Evolutionary conservation across 2,113 vertebrate species (phyloP).

Genomic region (Percina caprodes): DNA sequence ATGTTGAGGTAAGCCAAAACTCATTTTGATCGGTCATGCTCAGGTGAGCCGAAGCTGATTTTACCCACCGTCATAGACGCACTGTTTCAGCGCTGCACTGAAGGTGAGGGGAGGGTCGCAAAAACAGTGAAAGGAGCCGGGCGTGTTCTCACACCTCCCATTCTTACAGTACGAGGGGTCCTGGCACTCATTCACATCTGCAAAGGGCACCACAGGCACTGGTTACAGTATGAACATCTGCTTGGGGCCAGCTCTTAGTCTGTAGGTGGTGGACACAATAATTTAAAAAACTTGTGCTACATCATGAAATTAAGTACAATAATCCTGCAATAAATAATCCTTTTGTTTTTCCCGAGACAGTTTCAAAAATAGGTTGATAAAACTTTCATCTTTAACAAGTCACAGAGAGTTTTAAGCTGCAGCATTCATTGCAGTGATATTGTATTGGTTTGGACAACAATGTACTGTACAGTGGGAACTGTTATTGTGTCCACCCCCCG

Average conservation of each 20-base stretch:
- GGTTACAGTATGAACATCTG: conserved; percentile 80
- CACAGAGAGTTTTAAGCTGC: neutral
- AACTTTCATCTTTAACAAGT: neutral
- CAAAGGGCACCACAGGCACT: conserved; percentile 86
- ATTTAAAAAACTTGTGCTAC: neutral
- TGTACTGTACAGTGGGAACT: neutral
- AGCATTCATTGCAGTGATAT: conserved; percentile 20
- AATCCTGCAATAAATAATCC: conserved; percentile 28
- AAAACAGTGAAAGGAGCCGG: conserved; percentile 92
- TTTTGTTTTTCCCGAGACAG: conserved; percentile 1
- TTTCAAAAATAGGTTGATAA: conserved; percentile 2
- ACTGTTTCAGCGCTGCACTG: conserved; percentile 88
- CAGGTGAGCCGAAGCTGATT: conserved; percentile 65
- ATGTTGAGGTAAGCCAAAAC: conserved; percentile 63
- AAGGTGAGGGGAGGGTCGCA: conserved; percentile 89
- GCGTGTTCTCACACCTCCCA: conserved; percentile 91
- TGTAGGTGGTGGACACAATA: conserved; percentile 52
- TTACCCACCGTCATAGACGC: conserved; percentile 89
- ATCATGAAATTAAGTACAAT: conserved; percentile 29
- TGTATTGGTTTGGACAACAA: conserved; percentile 3
- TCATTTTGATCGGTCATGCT: conserved; percentile 66
- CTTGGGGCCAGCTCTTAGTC: conserved; percentile 65
- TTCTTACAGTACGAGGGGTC: conserved; percentile 90
- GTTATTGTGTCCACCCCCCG: conserved; percentile 33
- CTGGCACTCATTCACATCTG: conserved; percentile 93